Percentiles rank a stretch among this genome's conserved stretches.
Conservation (phyloP, 1,140 invertebrate genomes). For the Onthophagus taurus region DNA sequence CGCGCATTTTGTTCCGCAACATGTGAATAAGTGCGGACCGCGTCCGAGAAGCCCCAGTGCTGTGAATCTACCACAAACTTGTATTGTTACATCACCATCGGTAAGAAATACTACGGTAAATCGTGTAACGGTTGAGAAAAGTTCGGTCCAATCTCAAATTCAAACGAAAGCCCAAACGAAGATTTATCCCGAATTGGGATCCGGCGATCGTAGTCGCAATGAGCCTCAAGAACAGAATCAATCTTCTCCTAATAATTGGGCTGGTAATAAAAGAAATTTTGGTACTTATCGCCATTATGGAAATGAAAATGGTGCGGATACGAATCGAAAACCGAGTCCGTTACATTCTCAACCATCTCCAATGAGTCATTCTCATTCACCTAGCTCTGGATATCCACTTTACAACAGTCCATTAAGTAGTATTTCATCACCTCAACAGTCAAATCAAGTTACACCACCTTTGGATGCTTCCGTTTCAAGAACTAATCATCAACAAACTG, state of each 20-base stretch:
- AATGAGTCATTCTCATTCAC: constrained; percentile 52
- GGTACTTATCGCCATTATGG: constrained; percentile 31
- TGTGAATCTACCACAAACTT: constrained; percentile 55
- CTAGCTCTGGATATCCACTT: constrained; percentile 65
- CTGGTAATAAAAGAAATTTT: constrained; percentile 32
- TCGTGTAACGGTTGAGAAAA: constrained; percentile 28
- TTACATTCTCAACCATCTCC: constrained; percentile 54
- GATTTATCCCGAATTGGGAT: constrained; percentile 52
- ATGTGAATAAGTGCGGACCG: constrained; percentile 48
- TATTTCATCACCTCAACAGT: constrained; percentile 56
- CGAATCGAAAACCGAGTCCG: constrained; percentile 55
- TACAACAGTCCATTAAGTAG: constrained; percentile 69
- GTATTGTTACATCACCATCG: constrained; percentile 59
- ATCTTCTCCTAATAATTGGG: constrained; percentile 52
- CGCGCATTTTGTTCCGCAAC: constrained; percentile 55
- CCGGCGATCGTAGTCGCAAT: constrained; percentile 43
- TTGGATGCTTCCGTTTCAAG: constrained; percentile 56
- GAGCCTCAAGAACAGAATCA: constrained; percentile 47
- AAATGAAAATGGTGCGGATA: constrained; percentile 46
- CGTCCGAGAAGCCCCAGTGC: constrained; percentile 43
- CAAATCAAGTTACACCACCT: constrained; percentile 51
- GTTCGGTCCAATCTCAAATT: constrained; percentile 41
- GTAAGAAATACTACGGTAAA: constrained; percentile 38
- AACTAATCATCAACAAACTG: too few species aligned
- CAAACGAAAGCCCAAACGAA: constrained; percentile 61